Evolutionary conservation across 2,888 invertebrate species (phyloP).

Genomic region (Hydrotaea diabolus): DNA sequence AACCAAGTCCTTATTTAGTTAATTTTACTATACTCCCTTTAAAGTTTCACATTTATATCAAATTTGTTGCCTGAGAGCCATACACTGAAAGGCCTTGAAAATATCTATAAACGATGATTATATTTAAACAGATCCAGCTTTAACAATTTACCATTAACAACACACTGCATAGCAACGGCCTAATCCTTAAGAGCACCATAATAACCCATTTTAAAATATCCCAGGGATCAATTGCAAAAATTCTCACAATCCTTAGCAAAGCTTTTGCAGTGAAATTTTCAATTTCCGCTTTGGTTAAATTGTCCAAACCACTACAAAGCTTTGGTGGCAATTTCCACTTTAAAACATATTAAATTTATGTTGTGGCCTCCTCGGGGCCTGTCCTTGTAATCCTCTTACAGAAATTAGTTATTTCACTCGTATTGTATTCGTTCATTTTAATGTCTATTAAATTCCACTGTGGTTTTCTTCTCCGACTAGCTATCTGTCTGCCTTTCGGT

Average conservation of each 20-base stretch:
- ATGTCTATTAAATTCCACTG: conserved; percentile 28
- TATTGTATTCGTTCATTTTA: background rate
- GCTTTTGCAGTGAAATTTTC: no score
- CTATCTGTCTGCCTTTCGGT: no score
- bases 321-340: background rate
- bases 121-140: background rate
- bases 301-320: no score
- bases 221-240: no score
- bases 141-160: no score
- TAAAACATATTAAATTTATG: background rate
- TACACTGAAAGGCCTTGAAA: no score
- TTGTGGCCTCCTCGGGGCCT: background rate
- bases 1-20: no score
- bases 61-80: no score
- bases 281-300: no score
- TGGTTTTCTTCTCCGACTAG: background rate
- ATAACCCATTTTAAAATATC: background rate
- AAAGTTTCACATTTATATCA: no score
- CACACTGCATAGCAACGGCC: background rate
- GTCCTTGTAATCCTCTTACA: conserved; percentile 33
- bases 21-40: no score
- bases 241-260: no score
- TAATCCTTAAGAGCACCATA: background rate
- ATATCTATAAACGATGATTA: background rate
- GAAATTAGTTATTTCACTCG: conserved; percentile 16